phyloP scores from a whole-genome alignment of 2,888 invertebrate genomes.

The Arge pagana region DNA sequence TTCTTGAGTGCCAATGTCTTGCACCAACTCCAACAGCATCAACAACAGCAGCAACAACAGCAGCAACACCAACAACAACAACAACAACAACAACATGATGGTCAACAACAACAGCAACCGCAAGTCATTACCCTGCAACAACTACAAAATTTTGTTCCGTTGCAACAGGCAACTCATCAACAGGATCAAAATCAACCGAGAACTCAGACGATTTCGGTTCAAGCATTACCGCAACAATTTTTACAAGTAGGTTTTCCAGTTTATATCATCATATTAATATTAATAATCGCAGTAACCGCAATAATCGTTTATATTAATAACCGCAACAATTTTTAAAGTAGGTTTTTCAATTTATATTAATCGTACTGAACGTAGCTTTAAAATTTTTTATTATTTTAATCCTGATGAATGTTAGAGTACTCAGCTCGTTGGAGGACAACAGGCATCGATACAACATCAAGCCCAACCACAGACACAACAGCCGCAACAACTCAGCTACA shows the following conservation, averaged over 20 bases:
- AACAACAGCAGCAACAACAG: constrained; percentile 35
- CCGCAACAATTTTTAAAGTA: no score
- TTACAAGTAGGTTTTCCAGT: constrained; percentile 54
- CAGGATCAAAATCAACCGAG: constrained; percentile 53
- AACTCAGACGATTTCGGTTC: constrained; percentile 57
- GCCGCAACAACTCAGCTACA: constrained; percentile 61
- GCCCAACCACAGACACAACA: constrained; percentile 61
- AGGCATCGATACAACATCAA: constrained; percentile 53
- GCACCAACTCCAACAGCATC: constrained; percentile 53
- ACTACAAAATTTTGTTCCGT: constrained; percentile 59
- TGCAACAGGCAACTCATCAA: constrained; percentile 52
- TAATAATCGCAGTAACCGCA: no score
- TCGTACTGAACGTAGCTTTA: no score
- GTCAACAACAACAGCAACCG: constrained; percentile 52
- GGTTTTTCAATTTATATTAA: no score
- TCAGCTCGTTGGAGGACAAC: constrained; percentile 51
- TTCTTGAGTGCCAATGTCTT: constrained; percentile 52
- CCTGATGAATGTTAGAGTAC: constrained; percentile 45
- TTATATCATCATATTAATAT: background rate
- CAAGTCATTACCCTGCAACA: constrained; percentile 61
- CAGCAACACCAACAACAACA: constrained; percentile 53
- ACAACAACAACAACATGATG: constrained; percentile 57
- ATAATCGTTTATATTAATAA: no score
- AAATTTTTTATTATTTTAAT: background rate
- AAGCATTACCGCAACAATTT: constrained; percentile 62